Evolutionary conservation across 2,888 invertebrate genomes (phyloP).

Genomic region (Dicyrtoma fusca): DNA sequence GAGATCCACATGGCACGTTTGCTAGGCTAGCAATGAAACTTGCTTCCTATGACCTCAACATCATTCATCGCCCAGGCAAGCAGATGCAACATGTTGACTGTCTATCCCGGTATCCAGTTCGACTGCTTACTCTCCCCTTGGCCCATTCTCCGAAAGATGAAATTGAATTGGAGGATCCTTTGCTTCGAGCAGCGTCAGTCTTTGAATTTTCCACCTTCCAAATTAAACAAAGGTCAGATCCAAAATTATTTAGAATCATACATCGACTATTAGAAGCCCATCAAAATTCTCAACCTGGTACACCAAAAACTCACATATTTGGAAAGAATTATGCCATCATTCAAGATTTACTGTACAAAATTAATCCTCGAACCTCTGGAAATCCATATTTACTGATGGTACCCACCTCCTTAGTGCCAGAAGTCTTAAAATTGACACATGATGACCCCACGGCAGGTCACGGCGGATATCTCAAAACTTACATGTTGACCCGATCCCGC

Average conservation of each 20-base stretch:
- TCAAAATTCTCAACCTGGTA: background rate
- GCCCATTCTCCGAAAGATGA: background rate
- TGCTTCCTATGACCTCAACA: conserved; percentile 42
- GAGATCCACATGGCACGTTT: conserved; percentile 43
- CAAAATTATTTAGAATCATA: background rate
- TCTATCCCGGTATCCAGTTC: background rate
- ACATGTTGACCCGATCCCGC: background rate
- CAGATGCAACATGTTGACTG: conserved; percentile 9
- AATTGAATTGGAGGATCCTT: background rate
- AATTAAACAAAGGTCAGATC: background rate
- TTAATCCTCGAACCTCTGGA: background rate
- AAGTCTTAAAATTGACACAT: background rate
- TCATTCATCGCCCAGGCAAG: conserved; percentile 37
- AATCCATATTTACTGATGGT: conserved; percentile 9
- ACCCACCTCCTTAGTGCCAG: background rate
- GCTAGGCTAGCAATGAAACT: conserved; percentile 47
- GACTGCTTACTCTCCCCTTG: background rate
- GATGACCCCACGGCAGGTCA: conserved; percentile 3
- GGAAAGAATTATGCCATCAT: background rate
- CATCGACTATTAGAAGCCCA: background rate
- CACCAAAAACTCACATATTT: background rate
- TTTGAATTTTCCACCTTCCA: background rate
- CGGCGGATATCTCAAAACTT: conserved; percentile 1
- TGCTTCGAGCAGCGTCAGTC: background rate
- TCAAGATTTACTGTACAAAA: conserved; percentile 1